Evolutionary conservation across 2,888 invertebrate genomes (phyloP).

Genomic region (Caenorhabditis drosophilae): DNA sequence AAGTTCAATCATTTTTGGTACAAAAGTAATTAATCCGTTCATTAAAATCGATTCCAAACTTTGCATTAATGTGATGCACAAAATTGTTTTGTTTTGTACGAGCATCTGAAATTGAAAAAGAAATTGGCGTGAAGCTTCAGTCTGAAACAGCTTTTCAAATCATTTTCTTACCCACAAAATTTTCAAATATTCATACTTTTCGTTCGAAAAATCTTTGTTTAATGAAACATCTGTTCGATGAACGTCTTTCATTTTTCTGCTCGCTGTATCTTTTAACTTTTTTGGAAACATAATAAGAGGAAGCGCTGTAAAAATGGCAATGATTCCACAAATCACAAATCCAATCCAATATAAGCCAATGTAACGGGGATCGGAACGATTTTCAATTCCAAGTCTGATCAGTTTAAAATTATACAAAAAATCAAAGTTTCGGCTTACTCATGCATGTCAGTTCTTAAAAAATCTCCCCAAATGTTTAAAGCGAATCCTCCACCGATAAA

Average conservation of each 20-base stretch:
- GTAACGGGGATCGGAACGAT: conserved; percentile 65
- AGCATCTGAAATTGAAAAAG: conserved; percentile 34
- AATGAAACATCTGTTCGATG: conserved; percentile 42
- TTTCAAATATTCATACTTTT: conserved; percentile 48
- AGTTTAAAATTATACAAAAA: not conserved
- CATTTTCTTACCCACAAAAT: conserved; percentile 36
- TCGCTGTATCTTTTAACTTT: conserved; percentile 56
- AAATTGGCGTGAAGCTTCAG: not conserved
- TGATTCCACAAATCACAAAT: conserved; percentile 69
- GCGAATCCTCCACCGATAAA: conserved; percentile 83
- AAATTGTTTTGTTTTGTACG: conserved; percentile 43
- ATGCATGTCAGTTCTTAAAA: conserved; percentile 34
- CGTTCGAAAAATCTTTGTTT: conserved; percentile 48
- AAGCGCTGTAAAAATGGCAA: conserved; percentile 69
- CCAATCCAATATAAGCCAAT: conserved; percentile 73
- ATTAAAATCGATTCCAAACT: conserved; percentile 52
- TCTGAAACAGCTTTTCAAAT: not conserved
- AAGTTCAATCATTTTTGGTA: conserved; percentile 59
- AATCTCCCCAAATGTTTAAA: conserved; percentile 76
- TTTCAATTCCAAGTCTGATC: conserved; percentile 45
- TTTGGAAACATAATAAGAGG: conserved; percentile 69
- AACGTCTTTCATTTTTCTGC: conserved; percentile 45
- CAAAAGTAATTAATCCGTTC: conserved; percentile 61
- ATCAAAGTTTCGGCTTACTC: conserved; percentile 21
- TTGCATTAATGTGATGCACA: conserved; percentile 53